Evolutionary conservation across 2,797 vertebrate species (phyloP), one percentile per base, ranked within the genome.

Genomic region (Amazonetta brasiliensis): DNA sequence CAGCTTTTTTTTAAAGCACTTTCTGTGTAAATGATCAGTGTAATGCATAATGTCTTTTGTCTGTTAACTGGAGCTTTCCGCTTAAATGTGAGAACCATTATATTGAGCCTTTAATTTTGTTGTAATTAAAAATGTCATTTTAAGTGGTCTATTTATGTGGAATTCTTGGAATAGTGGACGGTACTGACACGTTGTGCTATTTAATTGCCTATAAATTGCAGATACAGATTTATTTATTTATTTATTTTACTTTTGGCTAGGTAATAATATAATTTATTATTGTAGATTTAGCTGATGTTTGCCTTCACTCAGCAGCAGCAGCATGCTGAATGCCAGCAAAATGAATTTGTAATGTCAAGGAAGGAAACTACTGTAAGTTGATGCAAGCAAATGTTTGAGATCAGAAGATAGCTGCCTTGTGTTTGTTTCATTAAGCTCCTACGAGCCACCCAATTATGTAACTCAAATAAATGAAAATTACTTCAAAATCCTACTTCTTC

Each of bases 351-450:
- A 73, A 35, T 76, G 60, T 68, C 37, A 54, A 78, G 77, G 67
- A 71, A 94, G 84, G 90, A 74, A 95, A 78, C 84, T 71, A 1
- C 84, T 83, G 43, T 76, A 60, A 64, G 89, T 83, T 86, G 88
- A 75, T 80, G 85, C 85, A 52, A 19, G 91, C 62, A 33, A 66
- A 86, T 89, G 79, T 96, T 96, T 92, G 95, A 14, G 22, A 87
- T 86, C 90, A 88, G 94, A 77, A 22, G 50, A 67, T 81, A 81
- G 67, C 94, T 69, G 95, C 88, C 74, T 87, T 77, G 54, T 97
- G 90, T 98, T 98, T 98, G 97, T 98, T 98, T 98, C 97, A 91
- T 98, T 98, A 97, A 98, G 97, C 97, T 97, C 91, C 72, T 92
- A 55, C 95, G 96, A 97, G 95, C 92, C 90, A 92, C 80, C 90